Percentiles rank a stretch among this genome's conserved stretches.
These are phyloP conservation scores for Pangasius krempfi DNA, from an alignment of 2,797 vertebrate genomes.

Conservation along the genomic window DNA sequence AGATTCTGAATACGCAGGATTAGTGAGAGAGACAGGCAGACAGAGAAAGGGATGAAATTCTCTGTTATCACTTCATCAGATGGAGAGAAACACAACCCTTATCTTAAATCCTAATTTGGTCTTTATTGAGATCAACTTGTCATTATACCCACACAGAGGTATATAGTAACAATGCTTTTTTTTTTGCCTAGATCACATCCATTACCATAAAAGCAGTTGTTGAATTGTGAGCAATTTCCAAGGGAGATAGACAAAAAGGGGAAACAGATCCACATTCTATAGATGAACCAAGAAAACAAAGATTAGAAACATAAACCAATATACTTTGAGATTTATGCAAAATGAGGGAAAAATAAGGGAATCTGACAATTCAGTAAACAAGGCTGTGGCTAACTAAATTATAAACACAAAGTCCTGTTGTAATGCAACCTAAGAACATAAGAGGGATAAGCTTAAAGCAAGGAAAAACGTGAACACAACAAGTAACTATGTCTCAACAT, in stretches of 20 bases:
- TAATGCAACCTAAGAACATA: background rate
- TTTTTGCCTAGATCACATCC: background rate
- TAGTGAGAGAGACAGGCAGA: background rate
- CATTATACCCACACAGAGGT: background rate
- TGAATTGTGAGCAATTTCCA: background rate
- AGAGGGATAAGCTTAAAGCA: background rate
- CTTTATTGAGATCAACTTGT: background rate
- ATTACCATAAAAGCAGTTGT: background rate
- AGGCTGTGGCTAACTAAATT: background rate
- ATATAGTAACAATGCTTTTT: background rate
- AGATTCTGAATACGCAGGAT: slow-evolving; percentile 26
- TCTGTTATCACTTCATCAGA: slow-evolving; percentile 19
- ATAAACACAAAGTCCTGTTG: background rate
- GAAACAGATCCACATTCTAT: background rate
- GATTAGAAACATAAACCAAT: background rate
- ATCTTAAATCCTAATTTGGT: slow-evolving; percentile 16
- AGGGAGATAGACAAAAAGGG: background rate
- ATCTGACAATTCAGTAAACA: background rate
- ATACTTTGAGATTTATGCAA: background rate
- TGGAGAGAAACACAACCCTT: background rate
- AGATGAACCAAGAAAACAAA: background rate
- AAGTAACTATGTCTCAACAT: background rate
- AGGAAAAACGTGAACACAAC: background rate
- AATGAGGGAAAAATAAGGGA: background rate
- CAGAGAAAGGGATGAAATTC: background rate